These are phyloP conservation scores for Drosophila algonquin DNA, from an alignment of 2,888 invertebrate genomes.

Conservation along the genomic window DNA sequence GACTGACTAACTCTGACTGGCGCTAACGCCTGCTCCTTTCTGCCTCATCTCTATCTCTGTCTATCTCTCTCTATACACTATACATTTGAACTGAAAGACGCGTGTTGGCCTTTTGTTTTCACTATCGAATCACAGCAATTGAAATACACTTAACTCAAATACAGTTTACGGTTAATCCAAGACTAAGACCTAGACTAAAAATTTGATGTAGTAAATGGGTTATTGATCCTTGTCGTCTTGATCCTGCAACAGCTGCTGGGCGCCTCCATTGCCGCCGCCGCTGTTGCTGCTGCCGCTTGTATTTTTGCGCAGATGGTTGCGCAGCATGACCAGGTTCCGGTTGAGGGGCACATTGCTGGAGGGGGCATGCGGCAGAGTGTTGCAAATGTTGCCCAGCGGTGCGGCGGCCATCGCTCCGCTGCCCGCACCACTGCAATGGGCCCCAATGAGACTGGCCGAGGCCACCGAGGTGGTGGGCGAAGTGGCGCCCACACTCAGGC, in stretches of 20 bases:
- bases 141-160: conserved; percentile 70
- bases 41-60: conserved; percentile 19
- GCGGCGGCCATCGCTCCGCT: conserved; percentile 45
- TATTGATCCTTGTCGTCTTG: conserved; percentile 81
- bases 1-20: conserved; percentile 60
- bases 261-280: conserved; percentile 39
- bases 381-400: conserved; percentile 76
- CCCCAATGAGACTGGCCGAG: conserved; percentile 59
- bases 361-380: conserved; percentile 80
- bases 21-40: not conserved
- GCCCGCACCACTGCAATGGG: conserved; percentile 47
- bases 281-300: conserved; percentile 53
- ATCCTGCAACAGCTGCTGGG: conserved; percentile 47
- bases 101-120: conserved; percentile 69
- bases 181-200: conserved; percentile 55
- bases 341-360: conserved; percentile 81
- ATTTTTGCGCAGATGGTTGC: conserved; percentile 83
- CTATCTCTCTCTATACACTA: conserved; percentile 75
- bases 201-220: conserved; percentile 77
- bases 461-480: conserved; percentile 80
- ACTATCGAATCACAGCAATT: conserved; percentile 81
- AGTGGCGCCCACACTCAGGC: conserved; percentile 61
- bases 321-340: conserved; percentile 83
- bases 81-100: conserved; percentile 82
- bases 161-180: conserved; percentile 30